These are phyloP conservation scores for Carettochelys insculpta DNA, from an alignment of 2,113 vertebrate genomes.

Conservation along the genomic window DNA sequence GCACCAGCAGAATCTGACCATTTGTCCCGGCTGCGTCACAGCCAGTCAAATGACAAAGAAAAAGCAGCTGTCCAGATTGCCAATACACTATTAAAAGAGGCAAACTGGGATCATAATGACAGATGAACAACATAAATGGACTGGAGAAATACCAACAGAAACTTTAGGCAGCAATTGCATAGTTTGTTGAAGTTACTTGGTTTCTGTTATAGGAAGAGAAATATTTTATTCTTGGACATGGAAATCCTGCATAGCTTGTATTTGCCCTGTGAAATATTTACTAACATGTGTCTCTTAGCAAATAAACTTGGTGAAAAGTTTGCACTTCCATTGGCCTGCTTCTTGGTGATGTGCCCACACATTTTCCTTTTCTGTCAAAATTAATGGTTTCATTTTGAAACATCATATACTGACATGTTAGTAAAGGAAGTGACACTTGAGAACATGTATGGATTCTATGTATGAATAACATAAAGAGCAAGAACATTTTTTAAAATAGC, in stretches of 20 bases:
- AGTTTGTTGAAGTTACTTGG: background rate
- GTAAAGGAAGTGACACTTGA: background rate
- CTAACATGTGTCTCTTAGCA: background rate
- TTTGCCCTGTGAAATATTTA: background rate
- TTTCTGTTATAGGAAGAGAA: background rate
- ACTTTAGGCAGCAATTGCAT: background rate
- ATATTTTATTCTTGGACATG: background rate
- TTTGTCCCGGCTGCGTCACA: constrained; percentile 40
- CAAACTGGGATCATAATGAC: constrained; percentile 3
- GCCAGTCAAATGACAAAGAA: accelerated
- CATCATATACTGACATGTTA: background rate
- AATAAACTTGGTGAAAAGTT: background rate
- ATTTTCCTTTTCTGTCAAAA: background rate
- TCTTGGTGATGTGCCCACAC: background rate
- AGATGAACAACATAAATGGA: background rate
- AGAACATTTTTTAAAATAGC: too few relatives aligned
- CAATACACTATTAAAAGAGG: constrained; percentile 16
- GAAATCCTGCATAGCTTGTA: background rate
- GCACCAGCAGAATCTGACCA: background rate
- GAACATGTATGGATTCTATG: too few relatives aligned
- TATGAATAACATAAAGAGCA: too few relatives aligned
- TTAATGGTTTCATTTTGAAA: background rate
- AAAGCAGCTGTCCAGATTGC: constrained; percentile 42
- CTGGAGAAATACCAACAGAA: background rate
- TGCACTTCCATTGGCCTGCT: background rate